Evolutionary conservation across 2,797 vertebrate species (phyloP), one percentile per base, ranked within the genome.

Genomic region (Chelon auratus): DNA sequence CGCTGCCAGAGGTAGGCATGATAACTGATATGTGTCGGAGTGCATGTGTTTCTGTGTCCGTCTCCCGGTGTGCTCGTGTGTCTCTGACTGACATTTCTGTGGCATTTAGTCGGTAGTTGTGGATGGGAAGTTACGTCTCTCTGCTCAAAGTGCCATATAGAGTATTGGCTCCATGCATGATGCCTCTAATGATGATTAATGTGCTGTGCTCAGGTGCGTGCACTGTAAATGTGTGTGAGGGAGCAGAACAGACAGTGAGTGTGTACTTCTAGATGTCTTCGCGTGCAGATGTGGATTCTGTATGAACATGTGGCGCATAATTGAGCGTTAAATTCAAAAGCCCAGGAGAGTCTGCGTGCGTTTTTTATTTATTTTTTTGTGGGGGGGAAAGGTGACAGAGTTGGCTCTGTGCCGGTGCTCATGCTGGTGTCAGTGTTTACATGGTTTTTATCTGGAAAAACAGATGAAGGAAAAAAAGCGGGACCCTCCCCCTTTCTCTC

Each of bases 1-100:
- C 91, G 86, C 90, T 90, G 92, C 90, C 91, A 93, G 92, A 94
- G 95, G 95, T 95, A 94, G 92, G 94, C 89, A 94, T 91, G 92
- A 89, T 90, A 91, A 92, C 92, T 90, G 91, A 91, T 93, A 82
- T 90, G 75, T 89, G 90, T 91, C 75, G 80, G 84, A 65, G 83
- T 61, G 77, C 50, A 55, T 78, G 57, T 78, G 80, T 78, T 63
- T 81, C 42, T 81, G 62, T 84, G 77, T 82, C 55, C 18, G 55
- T 80, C 61, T 87, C 71, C 56, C 20, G 54, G 73, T 68, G 75
- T 62, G 60, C 65, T 69, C 17, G 65, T 47, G 77, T 71, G 78
- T 65, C 63, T 78, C 56, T 48, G 26, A 70, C 79, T 90, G 87
- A 86, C 81, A 90, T 93, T 90, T 90, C 74, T 71, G 78, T 89